Conservation (phyloP, 2,113 vertebrate species). For the Rhea americana region DNA sequence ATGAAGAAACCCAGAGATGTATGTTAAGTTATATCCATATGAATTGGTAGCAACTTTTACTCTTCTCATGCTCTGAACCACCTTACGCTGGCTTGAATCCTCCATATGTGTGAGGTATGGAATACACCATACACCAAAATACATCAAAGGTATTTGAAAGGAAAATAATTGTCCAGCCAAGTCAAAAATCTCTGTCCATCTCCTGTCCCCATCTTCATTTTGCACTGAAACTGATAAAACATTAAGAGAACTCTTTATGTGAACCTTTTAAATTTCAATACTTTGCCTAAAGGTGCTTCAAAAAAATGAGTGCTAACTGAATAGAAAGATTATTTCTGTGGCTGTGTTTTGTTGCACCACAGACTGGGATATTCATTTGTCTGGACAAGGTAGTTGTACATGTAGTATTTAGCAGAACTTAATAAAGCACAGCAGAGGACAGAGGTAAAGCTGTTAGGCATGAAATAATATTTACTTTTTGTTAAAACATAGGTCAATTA, state of each 20-base stretch:
- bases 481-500: conserved; percentile 54
- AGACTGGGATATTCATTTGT: not conserved
- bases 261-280: not conserved
- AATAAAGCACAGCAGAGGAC: conserved; percentile 16
- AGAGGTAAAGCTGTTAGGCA: conserved; percentile 37
- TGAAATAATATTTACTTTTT: conserved; percentile 38
- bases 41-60: not conserved
- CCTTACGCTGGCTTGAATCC: not conserved
- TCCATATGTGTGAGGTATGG: too few species aligned
- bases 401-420: conserved; percentile 24
- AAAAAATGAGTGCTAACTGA: not conserved
- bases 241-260: not conserved
- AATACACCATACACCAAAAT: too few species aligned
- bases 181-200: not conserved
- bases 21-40: rapidly evolving
- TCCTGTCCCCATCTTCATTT: not conserved
- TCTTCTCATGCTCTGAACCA: not conserved
- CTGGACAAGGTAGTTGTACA: not conserved
- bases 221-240: not conserved
- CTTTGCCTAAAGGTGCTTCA: not conserved
- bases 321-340: not conserved
- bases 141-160: not conserved
- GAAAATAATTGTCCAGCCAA: not conserved
- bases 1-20: too few species aligned
- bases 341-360: not conserved